Base-by-base conservation (phyloP, 2,888 invertebrate species). In the Pollenia griseotomentosa region DNA sequence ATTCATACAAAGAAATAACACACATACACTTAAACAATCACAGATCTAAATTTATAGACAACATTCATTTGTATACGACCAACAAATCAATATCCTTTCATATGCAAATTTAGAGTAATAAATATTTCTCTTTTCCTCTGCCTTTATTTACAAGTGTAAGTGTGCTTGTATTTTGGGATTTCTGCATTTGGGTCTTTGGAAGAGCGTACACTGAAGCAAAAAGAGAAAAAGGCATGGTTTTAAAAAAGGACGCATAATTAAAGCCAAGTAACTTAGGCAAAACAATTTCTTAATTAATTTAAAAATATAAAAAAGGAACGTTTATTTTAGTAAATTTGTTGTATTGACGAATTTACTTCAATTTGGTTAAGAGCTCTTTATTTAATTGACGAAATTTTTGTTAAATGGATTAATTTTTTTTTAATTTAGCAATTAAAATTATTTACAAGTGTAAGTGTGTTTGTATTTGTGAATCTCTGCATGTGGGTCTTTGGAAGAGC, bases 61-160 rank as follows among this genome's bases (percentile, higher is more conserved):
- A 59, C 9, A 74, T 4, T 51, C 12, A 74, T 4, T 51, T 11
- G 11, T 33, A 53, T 55, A 65, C 23, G 61, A 70, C 51, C 75
- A 74, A 80, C 80, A 87, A 87, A 87, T 87, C 86, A 87, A 87
- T 87, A 87, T 80, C 86, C 86, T 87, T 87, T 87, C 86, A 84
- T 83, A 84, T 87, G 86, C 80, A 87, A 87, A 87, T 86, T 77
- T 66, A 40, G 66, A 66, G 77, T 55, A 83, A 86, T 86, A 83
- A 81, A 80, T 84, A 65, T 73, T 77, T 83, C 74, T 68, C 23
- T 68, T 53, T 40, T 19, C 33, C 33, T 33, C 33, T 33, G 6
- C 33, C 33, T 33, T 6, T 51, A 44, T 44, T 55, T 46, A 63
- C 80, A 80, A 63, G 53, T 63, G 79, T 61, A 61, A 7, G 9